A percentile compares a stretch with the other conserved stretches of the same genome.
These are phyloP conservation scores for Pogona vitticeps DNA, from an alignment of 2,113 vertebrate species.

Conservation along the genomic window DNA sequence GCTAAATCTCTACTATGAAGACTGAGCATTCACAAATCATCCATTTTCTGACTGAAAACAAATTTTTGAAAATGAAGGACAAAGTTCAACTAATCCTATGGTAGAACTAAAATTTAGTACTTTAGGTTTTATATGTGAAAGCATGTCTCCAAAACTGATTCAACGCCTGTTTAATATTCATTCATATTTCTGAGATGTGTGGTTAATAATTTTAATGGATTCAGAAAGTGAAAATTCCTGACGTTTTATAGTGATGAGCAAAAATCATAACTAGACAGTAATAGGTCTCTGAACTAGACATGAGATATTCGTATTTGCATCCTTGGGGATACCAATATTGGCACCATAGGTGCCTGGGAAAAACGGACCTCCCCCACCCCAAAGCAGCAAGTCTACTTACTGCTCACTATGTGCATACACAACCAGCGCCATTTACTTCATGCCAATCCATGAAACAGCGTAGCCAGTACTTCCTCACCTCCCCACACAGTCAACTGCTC, in stretches of 20 bases:
- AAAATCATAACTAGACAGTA: neutral
- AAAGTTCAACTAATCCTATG: neutral
- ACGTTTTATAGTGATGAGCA: neutral
- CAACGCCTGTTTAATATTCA: neutral
- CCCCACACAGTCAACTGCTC: no score
- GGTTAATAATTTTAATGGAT: neutral
- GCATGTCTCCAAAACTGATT: neutral
- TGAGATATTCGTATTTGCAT: no score
- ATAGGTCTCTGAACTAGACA: no score
- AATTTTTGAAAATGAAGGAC: neutral
- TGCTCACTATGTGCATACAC: no score
- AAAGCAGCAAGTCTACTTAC: no score
- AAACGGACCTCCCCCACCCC: no score
- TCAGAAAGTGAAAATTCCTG: neutral
- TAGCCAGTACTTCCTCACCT: no score
- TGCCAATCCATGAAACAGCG: no score
- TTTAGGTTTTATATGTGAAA: neutral
- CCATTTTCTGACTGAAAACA: neutral
- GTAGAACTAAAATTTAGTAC: neutral
- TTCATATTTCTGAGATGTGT: neutral
- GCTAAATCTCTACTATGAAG: no score
- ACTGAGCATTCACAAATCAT: neutral
- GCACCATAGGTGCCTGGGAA: no score
- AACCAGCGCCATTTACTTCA: no score
- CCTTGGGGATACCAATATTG: no score